Conservation (phyloP, 2,113 vertebrate species). For the Columba janthina region DNA sequence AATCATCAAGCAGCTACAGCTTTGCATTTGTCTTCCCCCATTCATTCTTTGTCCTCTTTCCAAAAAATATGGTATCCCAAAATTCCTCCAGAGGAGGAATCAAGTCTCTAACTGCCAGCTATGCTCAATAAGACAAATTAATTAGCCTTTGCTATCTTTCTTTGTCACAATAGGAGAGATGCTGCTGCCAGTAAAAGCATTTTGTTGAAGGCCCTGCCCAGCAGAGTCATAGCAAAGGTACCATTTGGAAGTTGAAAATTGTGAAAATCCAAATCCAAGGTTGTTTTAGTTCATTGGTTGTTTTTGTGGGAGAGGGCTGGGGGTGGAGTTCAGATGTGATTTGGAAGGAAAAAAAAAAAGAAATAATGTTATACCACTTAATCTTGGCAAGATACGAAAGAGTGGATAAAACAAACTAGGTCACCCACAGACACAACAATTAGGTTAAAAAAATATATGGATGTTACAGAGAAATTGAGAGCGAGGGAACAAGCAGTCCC, state of each 20-base stretch:
- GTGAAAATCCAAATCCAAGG: background rate
- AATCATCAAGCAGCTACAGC: background rate
- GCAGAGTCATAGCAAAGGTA: background rate
- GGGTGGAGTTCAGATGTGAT: background rate
- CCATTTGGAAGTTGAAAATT: background rate
- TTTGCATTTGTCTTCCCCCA: background rate
- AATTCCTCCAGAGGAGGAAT: background rate
- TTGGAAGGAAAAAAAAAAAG: rapidly evolving
- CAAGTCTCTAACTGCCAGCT: background rate
- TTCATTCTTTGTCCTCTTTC: background rate
- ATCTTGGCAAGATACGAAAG: background rate
- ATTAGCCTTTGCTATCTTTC: background rate
- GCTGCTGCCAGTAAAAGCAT: background rate
- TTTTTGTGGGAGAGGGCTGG: rapidly evolving
- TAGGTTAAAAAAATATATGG: background rate
- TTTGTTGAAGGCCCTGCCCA: background rate
- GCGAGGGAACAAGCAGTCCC: background rate
- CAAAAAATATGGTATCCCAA: background rate
- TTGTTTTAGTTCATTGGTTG: background rate
- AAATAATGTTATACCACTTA: background rate
- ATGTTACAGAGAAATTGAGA: background rate
- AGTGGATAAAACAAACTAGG: background rate
- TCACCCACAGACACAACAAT: background rate
- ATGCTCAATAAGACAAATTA: background rate
- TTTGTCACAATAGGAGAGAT: background rate